phyloP scores from a whole-genome alignment of 2,797 vertebrate species.

The Sebastes trivittatus region DNA sequence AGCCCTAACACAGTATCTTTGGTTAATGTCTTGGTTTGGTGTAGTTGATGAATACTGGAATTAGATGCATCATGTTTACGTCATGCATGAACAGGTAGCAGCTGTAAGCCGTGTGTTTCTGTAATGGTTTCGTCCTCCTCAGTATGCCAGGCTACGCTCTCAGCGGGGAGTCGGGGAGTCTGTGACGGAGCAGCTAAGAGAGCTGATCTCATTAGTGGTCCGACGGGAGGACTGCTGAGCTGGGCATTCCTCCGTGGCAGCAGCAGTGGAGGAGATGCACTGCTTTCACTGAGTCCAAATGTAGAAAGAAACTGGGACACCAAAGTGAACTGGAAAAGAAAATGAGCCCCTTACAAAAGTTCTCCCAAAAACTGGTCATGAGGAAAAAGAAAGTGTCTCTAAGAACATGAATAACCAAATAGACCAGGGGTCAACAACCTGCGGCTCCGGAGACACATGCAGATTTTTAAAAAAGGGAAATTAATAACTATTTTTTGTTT shows the following conservation, averaged over 20 bases:
- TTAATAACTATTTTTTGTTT: too few relatives aligned
- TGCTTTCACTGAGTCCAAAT: neutral
- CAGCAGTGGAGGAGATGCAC: slow-evolving; percentile 23
- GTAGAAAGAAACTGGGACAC: neutral
- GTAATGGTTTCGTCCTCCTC: neutral
- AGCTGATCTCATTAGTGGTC: slow-evolving; percentile 63
- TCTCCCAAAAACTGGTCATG: neutral
- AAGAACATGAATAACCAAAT: neutral
- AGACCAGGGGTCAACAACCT: too few relatives aligned
- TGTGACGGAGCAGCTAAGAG: slow-evolving; percentile 60
- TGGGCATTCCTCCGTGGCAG: slow-evolving; percentile 59
- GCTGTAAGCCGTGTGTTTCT: neutral
- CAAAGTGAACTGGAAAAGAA: neutral
- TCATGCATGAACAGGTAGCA: slow-evolving; percentile 1
- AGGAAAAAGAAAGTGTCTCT: neutral
- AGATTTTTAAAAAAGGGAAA: too few relatives aligned
- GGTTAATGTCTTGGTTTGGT: neutral
- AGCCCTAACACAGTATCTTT: neutral
- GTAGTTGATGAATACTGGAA: neutral
- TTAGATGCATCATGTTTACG: neutral
- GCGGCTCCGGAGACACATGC: too few relatives aligned
- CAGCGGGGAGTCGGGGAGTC: slow-evolving; percentile 56
- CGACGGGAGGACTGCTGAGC: slow-evolving; percentile 67
- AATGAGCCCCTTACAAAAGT: neutral
- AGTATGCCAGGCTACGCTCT: slow-evolving; percentile 26